A percentile compares a stretch with the other conserved stretches of the same genome.
These are phyloP conservation scores for Cerceris rybyensis DNA, from an alignment of 2,888 invertebrate genomes.

Conservation along the genomic window DNA sequence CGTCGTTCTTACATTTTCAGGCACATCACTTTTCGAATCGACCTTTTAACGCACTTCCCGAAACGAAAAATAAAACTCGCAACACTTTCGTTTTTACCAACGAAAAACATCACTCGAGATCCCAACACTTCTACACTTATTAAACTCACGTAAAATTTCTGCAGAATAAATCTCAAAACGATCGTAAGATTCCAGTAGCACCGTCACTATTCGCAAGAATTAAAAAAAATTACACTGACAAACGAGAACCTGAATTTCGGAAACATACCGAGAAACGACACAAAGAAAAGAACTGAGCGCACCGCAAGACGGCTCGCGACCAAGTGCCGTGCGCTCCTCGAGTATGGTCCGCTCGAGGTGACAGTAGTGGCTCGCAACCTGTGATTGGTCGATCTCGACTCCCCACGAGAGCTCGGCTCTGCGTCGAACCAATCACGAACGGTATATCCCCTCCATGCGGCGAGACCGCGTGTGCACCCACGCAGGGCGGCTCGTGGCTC, in stretches of 20 bases:
- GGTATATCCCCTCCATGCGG: constrained; percentile 49
- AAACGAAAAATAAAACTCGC: not conserved
- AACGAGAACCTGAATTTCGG: not conserved
- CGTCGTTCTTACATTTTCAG: not conserved
- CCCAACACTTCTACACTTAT: not conserved
- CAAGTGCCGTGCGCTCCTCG: constrained; percentile 62
- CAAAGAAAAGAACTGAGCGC: constrained; percentile 22
- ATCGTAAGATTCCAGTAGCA: no score
- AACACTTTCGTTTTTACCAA: not conserved
- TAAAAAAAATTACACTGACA: not conserved
- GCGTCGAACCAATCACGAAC: constrained; percentile 65
- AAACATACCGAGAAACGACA: not conserved
- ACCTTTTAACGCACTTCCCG: not conserved
- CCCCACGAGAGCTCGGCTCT: constrained; percentile 62
- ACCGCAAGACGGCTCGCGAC: constrained; percentile 66
- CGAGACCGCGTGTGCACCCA: constrained; percentile 77
- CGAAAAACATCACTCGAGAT: not conserved
- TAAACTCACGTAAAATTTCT: not conserved
- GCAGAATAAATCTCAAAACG: no score
- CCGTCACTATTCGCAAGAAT: not conserved
- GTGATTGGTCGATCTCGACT: constrained; percentile 71
- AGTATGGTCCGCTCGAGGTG: constrained; percentile 49
- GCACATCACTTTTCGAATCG: not conserved
- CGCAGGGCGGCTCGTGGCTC: constrained; percentile 73
- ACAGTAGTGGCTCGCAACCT: constrained; percentile 25